A percentile compares a stretch with the other conserved stretches of the same genome.
phyloP scores from a whole-genome alignment of 2,113 vertebrate genomes.

The Melanerpes aurifrons region DNA sequence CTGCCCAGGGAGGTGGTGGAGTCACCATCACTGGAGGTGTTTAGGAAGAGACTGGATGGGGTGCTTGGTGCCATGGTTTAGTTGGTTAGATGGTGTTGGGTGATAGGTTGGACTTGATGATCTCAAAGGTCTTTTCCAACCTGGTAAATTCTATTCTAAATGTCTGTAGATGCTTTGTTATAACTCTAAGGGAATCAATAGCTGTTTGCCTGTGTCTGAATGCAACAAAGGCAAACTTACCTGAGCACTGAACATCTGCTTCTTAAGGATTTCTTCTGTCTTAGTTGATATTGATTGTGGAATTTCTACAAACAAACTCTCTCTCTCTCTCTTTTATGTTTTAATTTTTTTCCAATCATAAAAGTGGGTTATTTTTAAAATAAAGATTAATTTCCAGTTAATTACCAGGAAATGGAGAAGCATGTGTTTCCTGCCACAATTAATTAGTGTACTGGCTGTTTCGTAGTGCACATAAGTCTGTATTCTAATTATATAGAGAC shows the following conservation, averaged over 20 bases:
- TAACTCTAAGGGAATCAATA: neutral
- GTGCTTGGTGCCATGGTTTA: too few relatives aligned
- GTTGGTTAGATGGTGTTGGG: too few relatives aligned
- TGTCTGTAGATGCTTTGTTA: neutral
- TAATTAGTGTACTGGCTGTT: slow-evolving; percentile 41
- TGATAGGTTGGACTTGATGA: too few relatives aligned
- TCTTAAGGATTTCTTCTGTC: neutral
- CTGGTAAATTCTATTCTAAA: neutral
- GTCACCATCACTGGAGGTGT: too few relatives aligned
- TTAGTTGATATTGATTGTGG: neutral
- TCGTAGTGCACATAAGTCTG: neutral
- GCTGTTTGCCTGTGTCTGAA: neutral
- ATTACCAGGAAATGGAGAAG: slow-evolving; percentile 44
- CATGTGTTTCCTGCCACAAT: slow-evolving; percentile 55
- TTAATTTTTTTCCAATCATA: neutral
- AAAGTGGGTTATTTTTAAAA: neutral
- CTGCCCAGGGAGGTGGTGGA: too few relatives aligned
- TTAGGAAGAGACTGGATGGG: too few relatives aligned
- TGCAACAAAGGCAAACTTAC: neutral
- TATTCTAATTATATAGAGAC: slow-evolving; percentile 34
- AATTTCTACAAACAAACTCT: neutral
- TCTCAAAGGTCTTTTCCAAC: too few relatives aligned
- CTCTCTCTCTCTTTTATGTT: too few relatives aligned
- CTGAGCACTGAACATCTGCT: neutral
- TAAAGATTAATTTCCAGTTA: neutral